These are phyloP conservation scores for Silurus meridionalis DNA, from an alignment of 2,113 vertebrate genomes.

Conservation along the genomic window DNA sequence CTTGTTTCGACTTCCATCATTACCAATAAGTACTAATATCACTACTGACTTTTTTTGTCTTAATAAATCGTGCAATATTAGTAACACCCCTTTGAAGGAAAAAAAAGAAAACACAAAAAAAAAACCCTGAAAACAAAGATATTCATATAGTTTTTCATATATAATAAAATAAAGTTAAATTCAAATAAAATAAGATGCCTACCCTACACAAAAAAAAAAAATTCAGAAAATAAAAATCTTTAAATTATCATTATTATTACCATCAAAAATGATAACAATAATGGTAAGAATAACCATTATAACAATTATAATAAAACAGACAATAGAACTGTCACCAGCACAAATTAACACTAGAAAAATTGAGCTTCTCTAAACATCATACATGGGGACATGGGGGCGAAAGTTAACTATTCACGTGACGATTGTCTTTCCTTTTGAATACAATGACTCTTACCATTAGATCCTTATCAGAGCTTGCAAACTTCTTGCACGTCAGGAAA, in stretches of 20 bases:
- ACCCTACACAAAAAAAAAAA: conserved; percentile 76
- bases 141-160: conserved; percentile 78
- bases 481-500: conserved; percentile 40
- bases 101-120: conserved; percentile 67
- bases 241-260: conserved; percentile 64
- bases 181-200: conserved; percentile 74
- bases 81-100: conserved; percentile 77
- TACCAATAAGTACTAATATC: conserved; percentile 71
- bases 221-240: conserved; percentile 62
- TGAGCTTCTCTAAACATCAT: conserved; percentile 78
- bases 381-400: conserved; percentile 74
- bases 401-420: conserved; percentile 55
- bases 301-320: conserved; percentile 78
- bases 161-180: conserved; percentile 74
- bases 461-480: conserved; percentile 45
- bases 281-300: conserved; percentile 68
- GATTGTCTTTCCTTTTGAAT: conserved; percentile 73
- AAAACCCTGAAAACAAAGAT: conserved; percentile 72
- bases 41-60: conserved; percentile 70
- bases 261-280: conserved; percentile 61
- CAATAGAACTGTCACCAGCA: conserved; percentile 90
- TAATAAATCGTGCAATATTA: conserved; percentile 83
- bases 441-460: conserved; percentile 59
- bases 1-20: conserved; percentile 67
- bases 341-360: conserved; percentile 84